phyloP scores from a whole-genome alignment of 2,113 vertebrate genomes.

The Anoplopoma fimbria region DNA sequence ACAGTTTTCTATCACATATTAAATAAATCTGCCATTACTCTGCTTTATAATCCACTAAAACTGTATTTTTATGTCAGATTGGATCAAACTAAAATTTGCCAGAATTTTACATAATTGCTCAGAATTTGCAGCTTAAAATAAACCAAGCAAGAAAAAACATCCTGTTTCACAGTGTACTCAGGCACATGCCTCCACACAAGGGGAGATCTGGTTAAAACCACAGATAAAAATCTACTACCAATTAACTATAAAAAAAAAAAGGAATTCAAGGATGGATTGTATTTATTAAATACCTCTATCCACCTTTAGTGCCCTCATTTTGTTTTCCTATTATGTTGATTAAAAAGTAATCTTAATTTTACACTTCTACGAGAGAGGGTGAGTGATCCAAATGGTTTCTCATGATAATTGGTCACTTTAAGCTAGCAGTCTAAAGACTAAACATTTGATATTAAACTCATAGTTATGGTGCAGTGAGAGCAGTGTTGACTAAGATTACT shows the following conservation, averaged over 20 bases:
- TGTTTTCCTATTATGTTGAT: not conserved
- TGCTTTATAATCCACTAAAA: conserved; percentile 28
- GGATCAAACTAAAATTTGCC: conserved; percentile 70
- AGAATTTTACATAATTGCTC: conserved; percentile 72
- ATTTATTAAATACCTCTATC: not conserved
- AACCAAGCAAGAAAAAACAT: conserved; percentile 59
- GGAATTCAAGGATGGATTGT: not conserved
- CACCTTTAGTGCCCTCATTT: not conserved
- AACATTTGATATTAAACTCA: not conserved
- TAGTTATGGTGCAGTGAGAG: not conserved
- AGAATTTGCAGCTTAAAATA: conserved; percentile 66
- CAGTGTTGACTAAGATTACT: not conserved
- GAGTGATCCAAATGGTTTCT: not conserved
- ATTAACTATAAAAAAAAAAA: too few species aligned
- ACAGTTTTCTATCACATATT: too few species aligned
- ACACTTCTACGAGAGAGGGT: not conserved
- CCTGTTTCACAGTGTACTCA: conserved; percentile 58
- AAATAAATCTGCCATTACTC: conserved; percentile 30
- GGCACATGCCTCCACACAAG: conserved; percentile 56
- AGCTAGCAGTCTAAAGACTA: not conserved
- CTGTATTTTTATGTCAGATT: conserved; percentile 50
- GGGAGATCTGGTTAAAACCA: conserved; percentile 53
- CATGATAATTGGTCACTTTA: conserved; percentile 2
- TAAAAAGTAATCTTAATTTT: not conserved
- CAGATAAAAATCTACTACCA: conserved; percentile 59